Base-by-base conservation (phyloP, 2,888 invertebrate genomes). In the Drosophila trichaetosa region DNA sequence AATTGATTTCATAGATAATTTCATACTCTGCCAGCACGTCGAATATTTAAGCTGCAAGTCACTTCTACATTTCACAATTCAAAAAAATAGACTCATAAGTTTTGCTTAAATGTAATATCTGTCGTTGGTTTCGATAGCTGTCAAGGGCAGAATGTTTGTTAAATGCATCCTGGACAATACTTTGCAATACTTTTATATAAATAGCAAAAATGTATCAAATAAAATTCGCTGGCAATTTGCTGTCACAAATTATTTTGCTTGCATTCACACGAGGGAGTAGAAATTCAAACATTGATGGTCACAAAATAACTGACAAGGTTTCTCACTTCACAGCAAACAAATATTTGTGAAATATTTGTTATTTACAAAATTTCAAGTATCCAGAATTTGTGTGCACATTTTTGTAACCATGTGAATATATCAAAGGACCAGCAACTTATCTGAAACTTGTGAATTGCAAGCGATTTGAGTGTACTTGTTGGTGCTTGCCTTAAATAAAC, bases 101-200 rank as follows among this genome's bases (percentile, higher is more conserved):
- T 42, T 42, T 42, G 21, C 42, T 21, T 11, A 42, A 42, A 51
- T 29, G 33, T 27, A 5, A 34, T 67, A 33, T 67, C 27, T 29
- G 33, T 2, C 33, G 40, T 4, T 51, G 51, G 33, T 54, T 33
- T 33, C 40, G 36, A 69, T 38, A 18, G 24, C 69, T 46, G 69
- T 46, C 11, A 4, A 46, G 24, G 24, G n/a, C 11, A 31, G 24
- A 38, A 21, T 54, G 13, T n/a, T 38, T 67, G 13, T 8, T 38
- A 8, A 27, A 54, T 38, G 42, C 40, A 42, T 52, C 24, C 24
- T 33, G 21, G 16, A 16, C n/a, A 16, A 29, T 33, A 11, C 11
- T 11, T 42, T 29, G 40, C 29, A 46, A 29, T 11, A 16, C 38
- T 40, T 21, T 5, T 2, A 18, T 40, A 29, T 5, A 27, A 18